These are phyloP conservation scores for Pseudomyrmex gracilis DNA, from an alignment of 1,140 invertebrate genomes.

Conservation along the genomic window DNA sequence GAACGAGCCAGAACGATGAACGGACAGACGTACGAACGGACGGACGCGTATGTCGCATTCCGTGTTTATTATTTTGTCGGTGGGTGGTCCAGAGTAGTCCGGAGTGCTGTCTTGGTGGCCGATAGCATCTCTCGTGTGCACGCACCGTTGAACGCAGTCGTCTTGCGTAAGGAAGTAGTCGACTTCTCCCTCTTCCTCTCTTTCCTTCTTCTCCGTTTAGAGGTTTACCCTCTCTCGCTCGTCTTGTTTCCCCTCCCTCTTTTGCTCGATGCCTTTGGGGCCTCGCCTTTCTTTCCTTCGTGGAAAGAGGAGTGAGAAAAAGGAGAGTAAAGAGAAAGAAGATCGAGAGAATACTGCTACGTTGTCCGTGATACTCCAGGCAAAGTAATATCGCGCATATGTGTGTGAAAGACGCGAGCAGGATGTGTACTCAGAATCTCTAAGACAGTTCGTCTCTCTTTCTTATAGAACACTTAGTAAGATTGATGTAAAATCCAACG, in stretches of 20 bases:
- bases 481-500: neutral
- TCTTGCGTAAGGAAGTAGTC: conserved; percentile 79
- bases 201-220: neutral
- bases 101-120: conserved; percentile 80
- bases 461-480: neutral
- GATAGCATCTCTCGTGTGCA: conserved; percentile 82
- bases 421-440: conserved; percentile 5
- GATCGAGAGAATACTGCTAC: conserved; percentile 39
- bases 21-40: conserved; percentile 55
- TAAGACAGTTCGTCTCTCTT: neutral
- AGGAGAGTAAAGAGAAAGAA: conserved; percentile 26
- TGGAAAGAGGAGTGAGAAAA: conserved; percentile 48
- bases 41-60: conserved; percentile 79
- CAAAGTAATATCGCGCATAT: neutral
- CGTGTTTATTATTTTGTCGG: conserved; percentile 83
- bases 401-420: conserved; percentile 6
- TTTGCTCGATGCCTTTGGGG: conserved; percentile 11
- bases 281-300: conserved; percentile 51
- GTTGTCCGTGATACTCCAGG: conserved; percentile 12
- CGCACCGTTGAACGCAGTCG: conserved; percentile 80
- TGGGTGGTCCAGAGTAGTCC: conserved; percentile 82
- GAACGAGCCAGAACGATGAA: conserved; percentile 43
- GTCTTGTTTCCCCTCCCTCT: neutral
- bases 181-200: conserved; percentile 2
- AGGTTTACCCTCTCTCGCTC: neutral